Conservation (phyloP, 2,797 vertebrate genomes). For the Cynopterus sphinx region DNA sequence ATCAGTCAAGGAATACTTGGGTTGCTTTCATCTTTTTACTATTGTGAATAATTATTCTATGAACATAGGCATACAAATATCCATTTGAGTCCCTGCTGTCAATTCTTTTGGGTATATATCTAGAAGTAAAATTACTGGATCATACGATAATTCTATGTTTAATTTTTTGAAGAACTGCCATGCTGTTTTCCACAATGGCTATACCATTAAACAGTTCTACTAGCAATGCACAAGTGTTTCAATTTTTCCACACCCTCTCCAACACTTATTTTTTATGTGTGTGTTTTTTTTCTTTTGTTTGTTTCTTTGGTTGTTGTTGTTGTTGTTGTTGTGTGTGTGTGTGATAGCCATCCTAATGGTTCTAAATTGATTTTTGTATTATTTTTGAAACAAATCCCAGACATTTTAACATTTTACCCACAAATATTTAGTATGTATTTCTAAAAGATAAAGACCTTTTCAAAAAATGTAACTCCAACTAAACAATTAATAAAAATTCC, state of each 20-base stretch:
- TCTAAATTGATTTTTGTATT: neutral
- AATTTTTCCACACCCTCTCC: neutral
- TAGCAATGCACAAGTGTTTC: neutral
- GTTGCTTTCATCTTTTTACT: neutral
- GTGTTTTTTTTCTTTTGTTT: no score
- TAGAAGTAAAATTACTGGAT: neutral
- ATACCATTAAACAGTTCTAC: neutral
- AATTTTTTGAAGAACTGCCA: neutral
- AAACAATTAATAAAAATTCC: neutral
- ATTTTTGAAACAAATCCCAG: constrained; percentile 3
- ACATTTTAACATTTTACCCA: neutral
- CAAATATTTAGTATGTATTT: neutral
- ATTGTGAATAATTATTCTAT: neutral
- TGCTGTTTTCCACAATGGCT: neutral
- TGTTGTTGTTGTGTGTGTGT: neutral
- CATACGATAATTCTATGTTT: neutral
- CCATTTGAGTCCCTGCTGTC: neutral
- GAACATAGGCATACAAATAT: neutral
- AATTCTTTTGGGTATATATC: neutral
- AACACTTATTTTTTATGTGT: neutral
- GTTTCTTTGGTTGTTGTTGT: neutral
- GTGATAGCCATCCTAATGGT: neutral
- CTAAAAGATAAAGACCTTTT: neutral
- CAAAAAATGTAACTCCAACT: constrained; percentile 2
- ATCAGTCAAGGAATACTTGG: neutral